These are phyloP conservation scores for Agonum fuliginosum DNA, from an alignment of 2,888 invertebrate species.

Conservation along the genomic window DNA sequence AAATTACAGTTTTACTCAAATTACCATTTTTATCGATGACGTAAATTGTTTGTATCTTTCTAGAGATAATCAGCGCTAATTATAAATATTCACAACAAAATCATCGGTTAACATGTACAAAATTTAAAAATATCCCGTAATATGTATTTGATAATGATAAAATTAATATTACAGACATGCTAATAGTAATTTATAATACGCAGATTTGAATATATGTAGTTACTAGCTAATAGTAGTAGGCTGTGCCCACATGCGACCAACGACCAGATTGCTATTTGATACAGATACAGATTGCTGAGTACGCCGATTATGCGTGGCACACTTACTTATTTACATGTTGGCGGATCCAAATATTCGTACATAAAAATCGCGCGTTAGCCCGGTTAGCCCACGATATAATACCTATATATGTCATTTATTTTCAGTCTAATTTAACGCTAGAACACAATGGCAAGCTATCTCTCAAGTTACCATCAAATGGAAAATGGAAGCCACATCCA, in stretches of 20 bases:
- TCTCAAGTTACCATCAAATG: constrained; percentile 74
- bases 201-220: background rate
- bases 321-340: constrained; percentile 6
- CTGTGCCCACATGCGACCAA: constrained; percentile 38
- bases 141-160: background rate
- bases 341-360: background rate
- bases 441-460: constrained; percentile 74
- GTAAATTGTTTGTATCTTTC: constrained; percentile 38
- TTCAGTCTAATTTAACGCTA: constrained; percentile 74
- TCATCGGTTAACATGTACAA: background rate
- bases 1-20: background rate
- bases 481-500: constrained; percentile 65
- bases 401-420: constrained; percentile 56
- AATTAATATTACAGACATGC: background rate
- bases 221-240: constrained; percentile 46
- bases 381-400: too few species aligned
- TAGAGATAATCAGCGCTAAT: constrained; percentile 40
- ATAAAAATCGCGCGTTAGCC: too few species aligned
- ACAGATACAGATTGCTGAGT: constrained; percentile 25
- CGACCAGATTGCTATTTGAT: constrained; percentile 34
- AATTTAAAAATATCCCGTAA: background rate
- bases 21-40: constrained; percentile 28
- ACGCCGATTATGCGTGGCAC: constrained; percentile 51
- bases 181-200: background rate
- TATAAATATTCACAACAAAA: constrained; percentile 33